Evolutionary conservation across 2,113 vertebrate genomes (phyloP).

Genomic region (Carettochelys insculpta): DNA sequence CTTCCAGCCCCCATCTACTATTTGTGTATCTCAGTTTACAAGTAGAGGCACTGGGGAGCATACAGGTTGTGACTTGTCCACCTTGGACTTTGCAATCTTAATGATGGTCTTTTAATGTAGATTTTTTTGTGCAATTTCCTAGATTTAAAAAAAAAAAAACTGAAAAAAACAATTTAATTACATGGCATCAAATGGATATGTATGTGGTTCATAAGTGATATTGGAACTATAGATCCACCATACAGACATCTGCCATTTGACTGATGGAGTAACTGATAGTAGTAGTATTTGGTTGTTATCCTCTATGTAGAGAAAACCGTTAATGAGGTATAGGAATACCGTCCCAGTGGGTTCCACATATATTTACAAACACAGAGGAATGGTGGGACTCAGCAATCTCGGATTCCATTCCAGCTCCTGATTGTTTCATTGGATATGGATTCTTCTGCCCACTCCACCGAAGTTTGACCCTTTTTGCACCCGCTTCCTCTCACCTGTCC

Average conservation of each 20-base stretch:
- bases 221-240: neutral
- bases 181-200: neutral
- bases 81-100: neutral
- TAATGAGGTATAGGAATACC: neutral
- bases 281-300: neutral
- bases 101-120: neutral
- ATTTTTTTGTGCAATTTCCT: neutral
- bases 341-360: neutral
- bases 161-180: neutral
- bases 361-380: neutral
- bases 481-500: neutral
- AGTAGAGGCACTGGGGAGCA: neutral
- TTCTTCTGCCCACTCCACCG: neutral
- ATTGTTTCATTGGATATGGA: neutral
- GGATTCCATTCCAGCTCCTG: neutral
- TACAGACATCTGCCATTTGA: neutral
- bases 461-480: neutral
- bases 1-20: neutral
- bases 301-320: neutral
- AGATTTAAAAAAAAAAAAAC: neutral
- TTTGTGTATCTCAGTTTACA: rapidly evolving
- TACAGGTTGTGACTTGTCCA: neutral
- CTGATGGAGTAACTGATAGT: neutral
- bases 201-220: neutral
- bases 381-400: neutral